Evolutionary conservation across 1,140 invertebrate genomes (phyloP).

Genomic region (Drosophila kohkoa): DNA sequence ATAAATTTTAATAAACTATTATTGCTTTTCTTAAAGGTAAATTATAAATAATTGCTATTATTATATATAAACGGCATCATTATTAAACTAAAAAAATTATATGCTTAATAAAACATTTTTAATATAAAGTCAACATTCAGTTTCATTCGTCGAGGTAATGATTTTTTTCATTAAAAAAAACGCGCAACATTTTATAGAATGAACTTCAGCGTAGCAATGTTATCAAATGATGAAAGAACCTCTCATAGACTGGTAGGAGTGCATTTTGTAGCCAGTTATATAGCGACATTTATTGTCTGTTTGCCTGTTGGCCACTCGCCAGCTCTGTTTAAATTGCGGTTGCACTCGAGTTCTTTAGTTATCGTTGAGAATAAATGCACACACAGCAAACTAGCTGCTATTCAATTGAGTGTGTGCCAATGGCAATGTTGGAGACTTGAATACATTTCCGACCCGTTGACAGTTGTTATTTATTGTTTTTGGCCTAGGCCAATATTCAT

Average conservation of each 20-base stretch:
- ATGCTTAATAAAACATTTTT: too few relatives aligned
- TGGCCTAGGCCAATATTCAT: conserved; percentile 55
- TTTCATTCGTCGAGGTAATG: too few relatives aligned
- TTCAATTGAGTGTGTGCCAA: conserved; percentile 29
- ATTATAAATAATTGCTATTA: too few relatives aligned
- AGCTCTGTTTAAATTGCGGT: conserved; percentile 11
- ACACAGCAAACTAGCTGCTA: conserved; percentile 5
- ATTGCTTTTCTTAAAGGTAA: too few relatives aligned
- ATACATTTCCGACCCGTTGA: neutral
- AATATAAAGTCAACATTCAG: too few relatives aligned
- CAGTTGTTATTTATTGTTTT: conserved; percentile 14
- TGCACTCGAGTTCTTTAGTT: conserved; percentile 42
- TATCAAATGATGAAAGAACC: too few relatives aligned
- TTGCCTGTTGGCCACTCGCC: conserved; percentile 9
- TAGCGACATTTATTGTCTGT: neutral
- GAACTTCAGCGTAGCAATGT: too few relatives aligned
- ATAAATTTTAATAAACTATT: too few relatives aligned
- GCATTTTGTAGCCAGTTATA: neutral
- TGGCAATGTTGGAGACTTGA: neutral
- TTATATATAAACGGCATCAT: too few relatives aligned
- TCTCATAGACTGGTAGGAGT: neutral
- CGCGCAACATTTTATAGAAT: too few relatives aligned
- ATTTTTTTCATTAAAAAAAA: too few relatives aligned
- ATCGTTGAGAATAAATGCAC: neutral
- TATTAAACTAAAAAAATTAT: too few relatives aligned